Evolutionary conservation across 2,113 vertebrate species (phyloP), one percentile per base, ranked within the genome.

Genomic region (Bungarus multicinctus): DNA sequence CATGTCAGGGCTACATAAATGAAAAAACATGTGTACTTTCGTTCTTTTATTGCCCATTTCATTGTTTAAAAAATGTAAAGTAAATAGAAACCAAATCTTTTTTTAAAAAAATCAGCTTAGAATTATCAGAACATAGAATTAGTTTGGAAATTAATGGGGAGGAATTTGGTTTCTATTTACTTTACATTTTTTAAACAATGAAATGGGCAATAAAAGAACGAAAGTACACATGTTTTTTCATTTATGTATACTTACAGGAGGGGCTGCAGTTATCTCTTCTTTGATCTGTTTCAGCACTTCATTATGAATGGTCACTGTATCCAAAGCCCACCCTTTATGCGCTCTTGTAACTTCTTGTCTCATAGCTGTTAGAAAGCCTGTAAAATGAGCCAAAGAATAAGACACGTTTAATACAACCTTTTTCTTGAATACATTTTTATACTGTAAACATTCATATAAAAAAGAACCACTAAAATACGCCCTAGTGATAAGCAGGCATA

Each of bases 281-380:
- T 95, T 98, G 91, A 94, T 95, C 93, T 95, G 97, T 91, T 97
- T 97, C 90, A 98, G 94, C 60, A 98, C 97, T 0, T 98, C 97
- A 0, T 98, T 98, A 93, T 98, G 97, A 90, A 98, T 90, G 64
- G 96, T 96, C 81, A 98, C 97, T 0, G 97, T 96, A 95, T 98
- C 98, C 94, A 98, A 96, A 16, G 98, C 97, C 98, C 98, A 98
- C 93, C 97, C 97, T 95, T 98, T 98, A 93, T 98, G 98, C 89
- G 97, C 97, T 14, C 96, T 96, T 58, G 98, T 97, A 58, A 98
- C 97, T 96, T 98, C 98, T 91, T 98, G 98, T 92, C 97, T 97
- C 98, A 98, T 97, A 50, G 98, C 98, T 50, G 98, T 98, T 93
- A 98, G 95, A 92, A 98, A 98, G 58, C 98, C 98, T 97, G 23